phyloP scores from a whole-genome alignment of 2,113 vertebrate species.

The Hipposideros armiger region DNA sequence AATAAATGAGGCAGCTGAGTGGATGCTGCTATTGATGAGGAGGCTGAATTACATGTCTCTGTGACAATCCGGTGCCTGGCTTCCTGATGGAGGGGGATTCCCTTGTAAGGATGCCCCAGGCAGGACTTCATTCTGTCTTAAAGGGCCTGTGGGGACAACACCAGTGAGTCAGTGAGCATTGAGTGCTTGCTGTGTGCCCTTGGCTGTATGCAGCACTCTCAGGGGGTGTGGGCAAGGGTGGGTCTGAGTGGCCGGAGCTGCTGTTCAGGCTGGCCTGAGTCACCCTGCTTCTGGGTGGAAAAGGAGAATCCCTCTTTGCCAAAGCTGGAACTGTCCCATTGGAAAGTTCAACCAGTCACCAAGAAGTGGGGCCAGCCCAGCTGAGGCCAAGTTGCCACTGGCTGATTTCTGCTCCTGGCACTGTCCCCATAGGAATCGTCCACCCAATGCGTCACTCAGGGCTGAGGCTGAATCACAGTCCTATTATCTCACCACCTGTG shows the following conservation, averaged over 20 bases:
- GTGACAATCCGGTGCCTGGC: not conserved
- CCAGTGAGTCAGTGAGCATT: conserved; percentile 23
- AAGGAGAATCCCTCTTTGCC: conserved; percentile 54
- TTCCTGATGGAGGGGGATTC: not conserved
- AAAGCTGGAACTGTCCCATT: conserved; percentile 37
- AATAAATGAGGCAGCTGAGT: conserved; percentile 72
- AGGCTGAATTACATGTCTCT: not conserved
- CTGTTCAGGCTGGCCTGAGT: conserved; percentile 62
- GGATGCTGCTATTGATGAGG: not conserved
- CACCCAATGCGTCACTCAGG: not conserved
- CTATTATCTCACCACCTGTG: not conserved
- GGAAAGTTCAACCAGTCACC: conserved; percentile 60
- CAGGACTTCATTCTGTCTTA: not conserved
- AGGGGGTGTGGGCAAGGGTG: conserved; percentile 9
- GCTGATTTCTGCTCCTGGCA: not conserved
- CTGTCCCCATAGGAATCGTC: not conserved
- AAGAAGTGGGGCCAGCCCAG: not conserved
- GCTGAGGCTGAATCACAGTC: not conserved
- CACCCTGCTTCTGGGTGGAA: conserved; percentile 69
- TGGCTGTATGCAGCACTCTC: not conserved
- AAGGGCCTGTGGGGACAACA: not conserved
- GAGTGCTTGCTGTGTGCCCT: not conserved
- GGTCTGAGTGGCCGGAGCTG: not conserved
- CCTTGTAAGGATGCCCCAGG: not conserved
- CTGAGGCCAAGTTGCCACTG: not conserved